A percentile compares a stretch with the other conserved stretches of the same genome.
phyloP scores from a whole-genome alignment of 1,140 invertebrate species.

The Hycleus cichorii region DNA sequence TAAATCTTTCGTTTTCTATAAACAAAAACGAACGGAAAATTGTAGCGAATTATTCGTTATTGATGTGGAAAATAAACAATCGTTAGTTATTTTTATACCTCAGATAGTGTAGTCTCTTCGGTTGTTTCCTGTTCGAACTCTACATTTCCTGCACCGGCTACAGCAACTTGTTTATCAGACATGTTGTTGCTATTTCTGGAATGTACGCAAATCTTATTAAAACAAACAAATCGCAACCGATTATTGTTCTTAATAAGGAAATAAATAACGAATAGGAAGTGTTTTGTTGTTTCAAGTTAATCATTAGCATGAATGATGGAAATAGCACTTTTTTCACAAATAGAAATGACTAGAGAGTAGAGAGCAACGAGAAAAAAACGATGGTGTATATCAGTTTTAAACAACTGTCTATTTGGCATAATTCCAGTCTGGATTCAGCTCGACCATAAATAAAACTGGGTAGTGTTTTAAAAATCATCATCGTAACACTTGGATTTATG shows the following conservation, averaged over 20 bases:
- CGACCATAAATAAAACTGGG: slow-evolving; percentile 23
- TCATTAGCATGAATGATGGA: too few relatives aligned
- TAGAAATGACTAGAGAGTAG: too few relatives aligned
- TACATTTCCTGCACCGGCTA: slow-evolving; percentile 19
- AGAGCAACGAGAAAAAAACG: slow-evolving; percentile 8
- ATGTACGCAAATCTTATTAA: too few relatives aligned
- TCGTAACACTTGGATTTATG: too few relatives aligned
- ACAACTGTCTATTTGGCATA: slow-evolving; percentile 28
- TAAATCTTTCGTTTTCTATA: slow-evolving; percentile 33
- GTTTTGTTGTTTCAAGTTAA: too few relatives aligned
- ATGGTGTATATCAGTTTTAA: not conserved
- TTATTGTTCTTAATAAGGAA: too few relatives aligned
- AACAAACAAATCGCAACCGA: too few relatives aligned
- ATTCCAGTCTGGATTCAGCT: slow-evolving; percentile 19
- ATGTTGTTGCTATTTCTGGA: slow-evolving; percentile 12
- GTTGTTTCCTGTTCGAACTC: slow-evolving; percentile 31
- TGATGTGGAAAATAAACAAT: not conserved
- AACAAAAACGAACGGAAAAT: not conserved
- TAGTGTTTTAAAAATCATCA: not conserved
- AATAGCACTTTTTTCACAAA: too few relatives aligned
- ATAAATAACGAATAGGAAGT: too few relatives aligned
- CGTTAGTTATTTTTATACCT: slow-evolving; percentile 20
- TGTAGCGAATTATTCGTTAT: too few relatives aligned
- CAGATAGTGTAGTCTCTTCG: slow-evolving; percentile 34
- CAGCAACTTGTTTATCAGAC: slow-evolving; percentile 31